Evolutionary conservation across 1,140 invertebrate genomes (phyloP), one percentile per base, ranked within the genome.

Genomic region (Megalonaias nervosa): DNA sequence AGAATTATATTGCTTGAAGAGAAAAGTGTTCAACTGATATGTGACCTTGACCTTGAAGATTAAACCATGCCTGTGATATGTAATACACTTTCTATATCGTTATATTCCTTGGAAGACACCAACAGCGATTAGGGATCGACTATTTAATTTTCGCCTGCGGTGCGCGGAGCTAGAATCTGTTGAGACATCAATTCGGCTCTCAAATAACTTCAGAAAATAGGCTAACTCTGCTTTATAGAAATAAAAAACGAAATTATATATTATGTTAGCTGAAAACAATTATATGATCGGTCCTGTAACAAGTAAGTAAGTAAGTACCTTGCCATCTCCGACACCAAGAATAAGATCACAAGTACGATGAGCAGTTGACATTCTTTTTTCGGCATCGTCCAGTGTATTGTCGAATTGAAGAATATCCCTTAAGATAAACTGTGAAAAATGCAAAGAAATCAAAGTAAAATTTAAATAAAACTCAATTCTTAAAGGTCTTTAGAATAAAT

Each of bases 331-430:
- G 15, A 88, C 87, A 38, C 87, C 87, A 1, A 88, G 71, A 61
- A 88, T 86, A 26, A 88, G 79, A 66, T 88, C 77, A 81, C 87
- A 88, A 9, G 87, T 88, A 55, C 87, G 67, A 31, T 69, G 69
- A 1, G 81, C 73, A n/a, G 83, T 81, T 1, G 80, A 57, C 2
- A 88, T 79, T 58, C 85, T 71, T 5, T 83, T 75, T 23, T 81
- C 71, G 1, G 84, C 77, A 64, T 86, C 83, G 56, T 82, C 70
- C 21, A 88, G 74, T 15, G 84, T 84, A 11, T 71, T 82, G 68
- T 87, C 85, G 77, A 82, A 88, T 67, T 88, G 85, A 15, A 88
- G 74, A n/a, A 88, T 82, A 67, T 88, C 85, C 62, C 87, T 75
- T 48, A 87, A 71, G 4, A 86, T 56, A 65, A 77, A 81, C 85